Percentiles rank a stretch among this genome's conserved stretches.
These are phyloP conservation scores for Promerops cafer DNA, from an alignment of 2,113 vertebrate species.

Conservation along the genomic window DNA sequence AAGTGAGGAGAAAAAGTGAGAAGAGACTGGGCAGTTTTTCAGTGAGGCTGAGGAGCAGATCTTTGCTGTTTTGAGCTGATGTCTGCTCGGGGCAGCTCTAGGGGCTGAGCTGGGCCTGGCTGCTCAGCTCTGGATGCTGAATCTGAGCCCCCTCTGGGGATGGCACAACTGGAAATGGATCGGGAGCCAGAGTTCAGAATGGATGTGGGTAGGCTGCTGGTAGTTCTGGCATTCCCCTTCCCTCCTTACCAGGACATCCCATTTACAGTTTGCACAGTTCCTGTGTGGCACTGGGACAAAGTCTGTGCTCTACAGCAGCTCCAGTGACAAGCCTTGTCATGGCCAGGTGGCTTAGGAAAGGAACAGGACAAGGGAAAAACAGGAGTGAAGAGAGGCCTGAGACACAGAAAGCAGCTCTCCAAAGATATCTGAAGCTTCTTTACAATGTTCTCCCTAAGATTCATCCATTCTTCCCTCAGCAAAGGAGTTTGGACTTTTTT, in stretches of 20 bases:
- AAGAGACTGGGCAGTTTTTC: not conserved
- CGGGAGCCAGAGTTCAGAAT: not conserved
- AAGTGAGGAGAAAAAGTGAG: not conserved
- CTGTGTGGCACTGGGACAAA: not conserved
- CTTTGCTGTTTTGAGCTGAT: not conserved
- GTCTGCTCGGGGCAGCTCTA: not conserved
- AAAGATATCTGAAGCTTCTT: not conserved
- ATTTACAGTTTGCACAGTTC: not conserved
- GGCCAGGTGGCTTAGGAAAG: not conserved
- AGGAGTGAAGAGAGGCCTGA: not conserved
- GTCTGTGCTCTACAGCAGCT: not conserved
- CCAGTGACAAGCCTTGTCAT: rapidly evolving
- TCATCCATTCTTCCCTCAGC: not conserved
- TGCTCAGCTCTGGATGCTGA: not conserved
- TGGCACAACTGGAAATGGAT: not conserved
- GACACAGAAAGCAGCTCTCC: not conserved
- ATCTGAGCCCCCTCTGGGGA: not conserved
- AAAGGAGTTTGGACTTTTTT: not conserved
- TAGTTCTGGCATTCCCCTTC: not conserved
- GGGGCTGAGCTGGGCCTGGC: not conserved
- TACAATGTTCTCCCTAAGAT: not conserved
- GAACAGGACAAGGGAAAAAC: not conserved
- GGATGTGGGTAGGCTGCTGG: rapidly evolving
- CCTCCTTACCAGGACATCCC: not conserved
- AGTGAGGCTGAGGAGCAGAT: not conserved